phyloP scores from a whole-genome alignment of 2,888 invertebrate species.

The Polyommatus iphigenia region DNA sequence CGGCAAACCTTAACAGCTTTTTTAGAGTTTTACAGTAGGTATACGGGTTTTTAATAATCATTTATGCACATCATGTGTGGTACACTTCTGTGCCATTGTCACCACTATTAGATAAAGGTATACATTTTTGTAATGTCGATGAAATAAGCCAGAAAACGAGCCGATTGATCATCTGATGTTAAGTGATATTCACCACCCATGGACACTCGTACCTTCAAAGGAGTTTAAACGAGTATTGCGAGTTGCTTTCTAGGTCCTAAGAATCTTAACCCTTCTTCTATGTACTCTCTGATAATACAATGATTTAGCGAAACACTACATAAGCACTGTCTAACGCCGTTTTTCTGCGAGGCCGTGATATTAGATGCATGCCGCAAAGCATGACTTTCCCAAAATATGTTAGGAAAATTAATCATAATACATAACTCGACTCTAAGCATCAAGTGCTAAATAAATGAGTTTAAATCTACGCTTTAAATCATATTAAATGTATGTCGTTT shows the following conservation, averaged over 20 bases:
- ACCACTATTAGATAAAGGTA: background rate
- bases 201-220: too few relatives aligned
- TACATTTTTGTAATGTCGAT: background rate
- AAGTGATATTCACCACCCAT: background rate
- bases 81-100: background rate
- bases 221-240: too few relatives aligned
- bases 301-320: too few relatives aligned
- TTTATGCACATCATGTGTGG: background rate
- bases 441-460: background rate
- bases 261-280: too few relatives aligned
- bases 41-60: background rate
- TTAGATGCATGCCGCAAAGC: too few relatives aligned
- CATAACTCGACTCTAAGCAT: background rate
- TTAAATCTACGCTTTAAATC: background rate
- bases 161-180: too few relatives aligned
- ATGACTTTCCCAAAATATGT: background rate
- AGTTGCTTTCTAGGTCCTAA: background rate
- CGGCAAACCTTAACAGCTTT: background rate
- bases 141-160: background rate
- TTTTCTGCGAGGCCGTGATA: too few relatives aligned
- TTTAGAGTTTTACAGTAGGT: background rate
- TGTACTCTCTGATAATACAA: too few relatives aligned
- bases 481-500: slow-evolving; percentile 37
- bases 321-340: too few relatives aligned
- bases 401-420: background rate